Percentiles rank a stretch among this genome's conserved stretches.
Conservation (phyloP, 2,113 vertebrate genomes). For the Austrofundulus limnaeus region DNA sequence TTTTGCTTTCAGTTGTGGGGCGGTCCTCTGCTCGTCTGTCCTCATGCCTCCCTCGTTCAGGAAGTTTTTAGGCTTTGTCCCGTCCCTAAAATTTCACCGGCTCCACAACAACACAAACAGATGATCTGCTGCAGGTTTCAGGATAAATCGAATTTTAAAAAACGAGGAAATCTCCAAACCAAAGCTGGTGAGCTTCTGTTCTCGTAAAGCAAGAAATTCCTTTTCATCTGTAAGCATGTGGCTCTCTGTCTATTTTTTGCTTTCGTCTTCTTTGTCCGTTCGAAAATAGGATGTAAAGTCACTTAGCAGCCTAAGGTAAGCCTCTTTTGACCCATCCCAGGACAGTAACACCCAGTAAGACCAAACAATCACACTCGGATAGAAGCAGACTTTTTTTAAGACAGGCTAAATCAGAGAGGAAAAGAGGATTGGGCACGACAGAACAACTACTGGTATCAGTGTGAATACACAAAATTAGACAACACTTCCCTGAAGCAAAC, state of each 20-base stretch:
- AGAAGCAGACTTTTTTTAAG: constrained; percentile 39
- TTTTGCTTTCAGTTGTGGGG: constrained; percentile 5
- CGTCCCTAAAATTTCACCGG: constrained; percentile 36
- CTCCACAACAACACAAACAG: constrained; percentile 38
- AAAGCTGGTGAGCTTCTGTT: background rate
- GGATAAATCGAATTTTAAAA: background rate
- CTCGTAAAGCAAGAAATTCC: background rate
- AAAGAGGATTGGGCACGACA: constrained; percentile 36
- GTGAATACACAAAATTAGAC: constrained; percentile 12
- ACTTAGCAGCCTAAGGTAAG: constrained; percentile 74
- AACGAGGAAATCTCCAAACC: background rate
- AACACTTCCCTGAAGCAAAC: background rate
- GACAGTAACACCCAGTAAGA: constrained; percentile 38
- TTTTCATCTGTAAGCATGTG: background rate
- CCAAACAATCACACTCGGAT: constrained; percentile 38
- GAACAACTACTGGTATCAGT: constrained; percentile 7
- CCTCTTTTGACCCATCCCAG: constrained; percentile 65
- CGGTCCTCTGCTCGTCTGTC: constrained; percentile 17
- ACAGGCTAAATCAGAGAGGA: constrained; percentile 14
- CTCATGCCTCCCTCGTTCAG: constrained; percentile 39
- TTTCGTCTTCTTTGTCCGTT: constrained; percentile 49
- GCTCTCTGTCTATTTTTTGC: constrained; percentile 22
- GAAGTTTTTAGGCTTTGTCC: constrained; percentile 32
- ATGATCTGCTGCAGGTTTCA: constrained; percentile 9
- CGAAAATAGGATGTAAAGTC: constrained; percentile 70